Evolutionary conservation across 2,888 invertebrate genomes (phyloP), one percentile per base, ranked within the genome.

Genomic region (Fissipunctia ypsillon): DNA sequence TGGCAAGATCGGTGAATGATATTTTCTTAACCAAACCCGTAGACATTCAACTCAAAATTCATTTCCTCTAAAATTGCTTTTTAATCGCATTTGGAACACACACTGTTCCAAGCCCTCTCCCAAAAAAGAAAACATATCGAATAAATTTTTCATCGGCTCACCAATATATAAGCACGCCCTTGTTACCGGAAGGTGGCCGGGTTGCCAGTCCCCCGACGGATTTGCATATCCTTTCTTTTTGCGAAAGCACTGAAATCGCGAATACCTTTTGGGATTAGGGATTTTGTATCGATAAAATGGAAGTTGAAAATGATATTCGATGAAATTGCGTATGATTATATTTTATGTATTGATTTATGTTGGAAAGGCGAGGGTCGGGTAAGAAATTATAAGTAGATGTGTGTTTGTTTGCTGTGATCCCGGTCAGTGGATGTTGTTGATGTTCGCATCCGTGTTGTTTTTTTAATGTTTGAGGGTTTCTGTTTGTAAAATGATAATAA

Each of bases 91-190:
- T 35, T 41, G 45, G n/a, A 56, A 66, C 68, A 41, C 78, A 45
- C 45, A 25, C n/a, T 59, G 50, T 61, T 60, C 43, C 41, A 75
- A 78, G 78, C 70, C 71, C 59, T 63, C 45, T 61, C 48, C 67
- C 78, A 83, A 88, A 85, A 73, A 73, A 57, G n/a, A 73, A 89
- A 90, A 88, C 87, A 88, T 88, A 88, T 88, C 87, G 86, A 89
- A 91, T 90, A 88, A 90, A 91, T 92, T 89, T 91, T 89, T 90
- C 91, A 92, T 92, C 88, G 89, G 87, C 83, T 87, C 87, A 83
- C 91, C 88, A 85, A 92, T 91, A 93, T 91, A 91, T 91, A 91
- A 91, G 87, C 88, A 78, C 78, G 84, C 85, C 64, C 77, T 84
- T 85, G 82, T 61, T 78, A 69, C 79, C 57, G 78, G 79, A 78